phyloP scores from a whole-genome alignment of 2,113 vertebrate species.

The Bubalus kerabau region DNA sequence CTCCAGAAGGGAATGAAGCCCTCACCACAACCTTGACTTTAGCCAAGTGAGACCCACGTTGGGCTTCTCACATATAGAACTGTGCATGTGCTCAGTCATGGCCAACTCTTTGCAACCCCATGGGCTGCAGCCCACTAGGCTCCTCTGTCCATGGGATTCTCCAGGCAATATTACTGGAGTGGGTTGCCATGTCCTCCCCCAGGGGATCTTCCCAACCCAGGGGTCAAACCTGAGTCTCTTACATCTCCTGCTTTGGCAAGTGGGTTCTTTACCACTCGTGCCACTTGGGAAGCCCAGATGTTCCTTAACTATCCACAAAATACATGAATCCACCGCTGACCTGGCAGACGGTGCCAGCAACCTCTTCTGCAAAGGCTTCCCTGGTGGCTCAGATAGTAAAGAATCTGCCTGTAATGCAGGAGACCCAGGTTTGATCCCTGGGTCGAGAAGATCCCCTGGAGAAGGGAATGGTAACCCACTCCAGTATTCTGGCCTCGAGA shows the following conservation, averaged over 20 bases:
- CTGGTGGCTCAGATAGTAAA: not conserved
- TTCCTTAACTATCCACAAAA: not conserved
- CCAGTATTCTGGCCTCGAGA: not conserved
- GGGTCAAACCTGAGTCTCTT: not conserved
- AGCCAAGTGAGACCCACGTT: not conserved
- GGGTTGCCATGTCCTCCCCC: not conserved
- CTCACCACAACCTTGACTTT: not conserved
- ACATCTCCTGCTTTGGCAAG: not conserved
- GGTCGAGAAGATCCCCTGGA: not conserved
- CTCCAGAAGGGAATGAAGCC: not conserved
- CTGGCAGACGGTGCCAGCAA: not conserved
- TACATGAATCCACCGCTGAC: not conserved
- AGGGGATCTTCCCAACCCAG: not conserved
- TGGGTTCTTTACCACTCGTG: not conserved
- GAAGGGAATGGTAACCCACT: not conserved
- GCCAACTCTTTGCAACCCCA: not conserved
- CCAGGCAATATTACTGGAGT: not conserved
- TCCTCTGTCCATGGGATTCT: not conserved
- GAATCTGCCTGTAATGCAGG: not conserved
- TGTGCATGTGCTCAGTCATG: not conserved
- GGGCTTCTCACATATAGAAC: not conserved
- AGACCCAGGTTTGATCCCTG: not conserved
- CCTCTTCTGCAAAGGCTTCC: not conserved
- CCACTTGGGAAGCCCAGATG: not conserved
- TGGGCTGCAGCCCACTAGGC: not conserved